These are phyloP conservation scores for Labia minor DNA, from an alignment of 2,888 invertebrate genomes.

Conservation along the genomic window DNA sequence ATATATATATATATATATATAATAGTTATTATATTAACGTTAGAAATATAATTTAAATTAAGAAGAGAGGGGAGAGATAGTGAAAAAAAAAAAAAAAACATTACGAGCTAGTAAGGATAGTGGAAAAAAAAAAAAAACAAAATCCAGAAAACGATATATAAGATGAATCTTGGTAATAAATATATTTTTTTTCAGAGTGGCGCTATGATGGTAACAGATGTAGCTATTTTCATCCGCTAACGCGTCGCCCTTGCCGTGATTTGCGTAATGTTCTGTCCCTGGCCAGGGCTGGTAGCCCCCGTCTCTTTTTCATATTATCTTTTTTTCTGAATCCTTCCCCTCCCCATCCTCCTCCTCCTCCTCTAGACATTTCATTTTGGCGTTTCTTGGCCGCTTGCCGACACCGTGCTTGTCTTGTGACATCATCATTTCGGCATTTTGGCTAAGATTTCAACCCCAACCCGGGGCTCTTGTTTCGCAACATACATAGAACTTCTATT, in stretches of 20 bases:
- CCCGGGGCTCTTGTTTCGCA: not conserved
- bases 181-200: not conserved
- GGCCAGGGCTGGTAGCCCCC: not conserved
- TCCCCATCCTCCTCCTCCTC: not conserved
- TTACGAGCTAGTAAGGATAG: too few relatives aligned
- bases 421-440: slow-evolving; percentile 5
- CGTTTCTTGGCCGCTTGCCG: slow-evolving; percentile 13
- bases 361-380: not conserved
- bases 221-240: not conserved
- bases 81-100: too few relatives aligned
- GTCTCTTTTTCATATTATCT: not conserved
- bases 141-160: not conserved
- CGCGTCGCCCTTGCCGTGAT: not conserved
- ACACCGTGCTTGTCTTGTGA: slow-evolving; percentile 7
- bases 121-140: too few relatives aligned
- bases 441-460: slow-evolving; percentile 4
- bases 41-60: too few relatives aligned
- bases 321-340: not conserved
- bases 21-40: too few relatives aligned
- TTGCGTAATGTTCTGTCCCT: not conserved
- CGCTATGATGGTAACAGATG: slow-evolving; percentile 4
- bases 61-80: too few relatives aligned
- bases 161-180: not conserved
- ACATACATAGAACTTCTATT: not conserved
- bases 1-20: too few relatives aligned